Evolutionary conservation across 2,797 vertebrate species (phyloP).

Genomic region (Clarias laeviceps): DNA sequence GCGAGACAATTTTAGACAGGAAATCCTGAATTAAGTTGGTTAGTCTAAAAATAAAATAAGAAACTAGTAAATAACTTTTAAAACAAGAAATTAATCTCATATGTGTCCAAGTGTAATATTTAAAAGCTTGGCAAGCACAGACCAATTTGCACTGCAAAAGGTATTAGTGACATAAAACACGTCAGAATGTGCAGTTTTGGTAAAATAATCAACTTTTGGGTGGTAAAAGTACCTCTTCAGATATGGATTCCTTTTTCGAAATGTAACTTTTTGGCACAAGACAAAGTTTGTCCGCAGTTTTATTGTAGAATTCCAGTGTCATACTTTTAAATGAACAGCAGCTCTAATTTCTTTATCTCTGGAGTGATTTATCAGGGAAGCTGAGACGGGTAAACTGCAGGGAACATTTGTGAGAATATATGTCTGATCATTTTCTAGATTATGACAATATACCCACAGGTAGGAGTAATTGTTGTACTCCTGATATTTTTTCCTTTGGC

Average conservation of each 20-base stretch:
- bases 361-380: slow-evolving; percentile 53
- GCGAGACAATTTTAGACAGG: no score
- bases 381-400: slow-evolving; percentile 53
- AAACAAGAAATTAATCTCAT: no score
- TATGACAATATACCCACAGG: slow-evolving; percentile 73
- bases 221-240: neutral
- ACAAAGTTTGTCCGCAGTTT: neutral
- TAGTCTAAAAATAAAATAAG: no score
- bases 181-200: neutral
- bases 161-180: neutral
- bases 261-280: neutral
- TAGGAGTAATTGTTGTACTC: slow-evolving; percentile 73
- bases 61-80: no score
- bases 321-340: neutral
- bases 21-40: no score
- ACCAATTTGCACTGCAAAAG: neutral
- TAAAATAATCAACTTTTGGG: neutral
- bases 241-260: no score
- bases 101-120: no score
- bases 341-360: neutral
- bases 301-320: neutral
- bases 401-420: slow-evolving; percentile 48
- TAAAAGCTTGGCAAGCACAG: no score
- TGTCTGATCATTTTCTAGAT: slow-evolving; percentile 74
- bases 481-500: slow-evolving; percentile 60